Conservation (phyloP, 2,113 vertebrate genomes). For the Malurus alboscapulatus region DNA sequence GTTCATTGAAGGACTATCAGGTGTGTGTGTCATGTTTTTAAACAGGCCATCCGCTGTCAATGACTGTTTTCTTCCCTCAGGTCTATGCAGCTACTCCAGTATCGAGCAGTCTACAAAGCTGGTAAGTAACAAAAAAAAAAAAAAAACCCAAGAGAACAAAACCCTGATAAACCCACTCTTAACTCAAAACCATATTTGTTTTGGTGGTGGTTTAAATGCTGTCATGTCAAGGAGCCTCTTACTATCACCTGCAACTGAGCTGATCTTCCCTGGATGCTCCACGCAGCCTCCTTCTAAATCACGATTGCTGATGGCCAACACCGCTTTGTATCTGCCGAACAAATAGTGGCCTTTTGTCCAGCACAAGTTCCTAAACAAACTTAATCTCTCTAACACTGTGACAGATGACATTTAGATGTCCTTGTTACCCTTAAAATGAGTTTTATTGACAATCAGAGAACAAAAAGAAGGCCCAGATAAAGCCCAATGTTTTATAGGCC, state of each 20-base stretch:
- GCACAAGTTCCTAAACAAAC: slow-evolving; percentile 90
- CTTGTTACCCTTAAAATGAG: slow-evolving; percentile 89
- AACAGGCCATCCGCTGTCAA: slow-evolving; percentile 59
- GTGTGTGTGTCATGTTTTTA: slow-evolving; percentile 77
- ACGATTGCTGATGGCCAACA: slow-evolving; percentile 76
- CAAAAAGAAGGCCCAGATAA: slow-evolving; percentile 86
- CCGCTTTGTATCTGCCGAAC: slow-evolving; percentile 81
- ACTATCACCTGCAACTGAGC: slow-evolving; percentile 81
- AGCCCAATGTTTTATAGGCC: slow-evolving; percentile 86
- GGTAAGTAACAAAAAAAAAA: neutral
- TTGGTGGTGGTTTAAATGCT: slow-evolving; percentile 53
- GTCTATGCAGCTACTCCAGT: slow-evolving; percentile 41
- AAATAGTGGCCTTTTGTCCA: slow-evolving; percentile 85
- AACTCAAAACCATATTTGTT: slow-evolving; percentile 62
- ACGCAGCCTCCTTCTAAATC: slow-evolving; percentile 77
- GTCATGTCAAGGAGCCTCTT: slow-evolving; percentile 71
- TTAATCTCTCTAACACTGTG: slow-evolving; percentile 89
- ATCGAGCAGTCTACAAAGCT: neutral
- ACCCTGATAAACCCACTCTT: slow-evolving; percentile 7
- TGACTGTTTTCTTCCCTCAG: slow-evolving; percentile 65
- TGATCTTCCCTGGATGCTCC: slow-evolving; percentile 77
- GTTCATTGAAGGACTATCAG: slow-evolving; percentile 78
- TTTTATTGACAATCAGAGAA: slow-evolving; percentile 88
- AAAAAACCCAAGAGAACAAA: neutral
- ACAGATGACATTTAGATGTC: slow-evolving; percentile 89